A percentile compares a stretch with the other conserved stretches of the same genome.
phyloP scores from a whole-genome alignment of 2,797 vertebrate genomes.

The Natrix natrix region DNA sequence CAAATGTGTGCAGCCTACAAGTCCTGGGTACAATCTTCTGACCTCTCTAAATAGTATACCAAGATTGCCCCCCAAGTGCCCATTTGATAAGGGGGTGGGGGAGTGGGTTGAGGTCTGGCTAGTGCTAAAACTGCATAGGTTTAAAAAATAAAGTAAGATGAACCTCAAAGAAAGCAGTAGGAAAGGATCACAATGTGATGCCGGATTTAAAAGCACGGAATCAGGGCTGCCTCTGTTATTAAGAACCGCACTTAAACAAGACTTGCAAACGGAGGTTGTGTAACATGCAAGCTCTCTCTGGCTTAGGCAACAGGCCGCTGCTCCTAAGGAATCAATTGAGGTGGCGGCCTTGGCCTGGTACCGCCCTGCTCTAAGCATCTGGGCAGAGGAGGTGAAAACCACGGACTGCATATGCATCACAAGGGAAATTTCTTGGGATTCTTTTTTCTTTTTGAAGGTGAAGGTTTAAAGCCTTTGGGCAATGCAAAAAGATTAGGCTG shows the following conservation, averaged over 20 bases:
- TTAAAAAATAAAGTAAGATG: constrained; percentile 72
- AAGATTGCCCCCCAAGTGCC: constrained; percentile 75
- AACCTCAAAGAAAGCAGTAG: constrained; percentile 60
- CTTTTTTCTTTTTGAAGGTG: constrained; percentile 21
- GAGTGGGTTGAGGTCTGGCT: constrained; percentile 69
- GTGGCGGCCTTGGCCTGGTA: constrained; percentile 55
- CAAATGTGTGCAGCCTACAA: constrained; percentile 74
- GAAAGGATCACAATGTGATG: constrained; percentile 58
- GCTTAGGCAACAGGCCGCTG: constrained; percentile 36
- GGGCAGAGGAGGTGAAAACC: constrained; percentile 56
- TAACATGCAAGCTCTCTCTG: constrained; percentile 59
- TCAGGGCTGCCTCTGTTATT: constrained; percentile 55
- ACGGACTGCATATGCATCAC: constrained; percentile 60
- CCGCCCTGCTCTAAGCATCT: constrained; percentile 54
- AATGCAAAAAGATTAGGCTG: constrained; percentile 53
- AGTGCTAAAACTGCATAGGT: constrained; percentile 79
- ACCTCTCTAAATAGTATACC: constrained; percentile 82
- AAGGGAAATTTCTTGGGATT: constrained; percentile 46
- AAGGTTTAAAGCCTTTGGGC: constrained; percentile 45
- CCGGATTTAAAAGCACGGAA: constrained; percentile 58
- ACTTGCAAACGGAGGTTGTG: constrained; percentile 60
- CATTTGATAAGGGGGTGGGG: constrained; percentile 59
- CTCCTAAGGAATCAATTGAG: constrained; percentile 56
- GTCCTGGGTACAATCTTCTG: constrained; percentile 78
- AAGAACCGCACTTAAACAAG: constrained; percentile 38